Base-by-base conservation (phyloP, 2,113 vertebrate species). In the Jacana jacana region DNA sequence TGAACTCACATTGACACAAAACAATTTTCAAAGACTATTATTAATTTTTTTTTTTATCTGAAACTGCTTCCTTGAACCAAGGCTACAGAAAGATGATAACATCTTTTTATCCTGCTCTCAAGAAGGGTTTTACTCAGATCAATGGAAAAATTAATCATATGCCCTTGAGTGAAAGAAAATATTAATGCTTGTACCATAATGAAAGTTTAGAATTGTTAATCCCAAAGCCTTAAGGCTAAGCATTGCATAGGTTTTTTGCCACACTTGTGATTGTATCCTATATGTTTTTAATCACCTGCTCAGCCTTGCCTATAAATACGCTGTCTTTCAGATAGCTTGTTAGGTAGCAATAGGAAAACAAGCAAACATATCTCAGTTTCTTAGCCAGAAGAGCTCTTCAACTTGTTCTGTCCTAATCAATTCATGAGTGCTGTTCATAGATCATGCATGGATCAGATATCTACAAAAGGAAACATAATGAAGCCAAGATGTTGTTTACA, bases 401-500 rank as follows among this genome's bases (percentile, higher is more conserved):
- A 4, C 57, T 60, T 89, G n/a, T 60, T 61, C 51, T 94, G 31
- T 44, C 88, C 88, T 65, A 52, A 85, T 54, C 51, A 95, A 31
- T 66, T 80, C 48, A 79, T 0, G 0, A 96, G 33, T 37, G 28
- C 22, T 95, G 48, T 52, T 88, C 81, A 85, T 9, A 93, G 78
- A 91, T 86, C 55, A 51, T 64, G 75, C 76, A 81, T 52, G 63
- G 76, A 92, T 61, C 84, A 91, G 91, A 83, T 63, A 88, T 77
- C 85, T 92, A 86, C 86, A 80, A 85, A 93, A 92, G 86, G 70
- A 82, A 91, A 72, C 22, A 73, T 81, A 96, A 86, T 30, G 17
- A 97, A 97, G 61, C 30, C 85, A 95, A 89, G 89, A 93, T 68
- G 84, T 79, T 96, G 86, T 87, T 82, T 93, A 94, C 81, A 94